Evolutionary conservation across 2,113 vertebrate species (phyloP).

Genomic region (human (Homo sapiens)): GRCh38 chr9:126541001-126541500

Average conservation of each 20-base stretch:
- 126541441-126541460: no score
- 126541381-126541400: background rate
- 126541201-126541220: background rate
- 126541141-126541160: background rate
- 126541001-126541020: background rate
- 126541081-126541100: background rate
- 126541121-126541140: background rate
- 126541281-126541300: background rate
- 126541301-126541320: background rate
- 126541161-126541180: background rate
- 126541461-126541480: no score
- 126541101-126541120: background rate
- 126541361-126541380: background rate
- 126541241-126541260: background rate
- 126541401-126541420: background rate
- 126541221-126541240: background rate
- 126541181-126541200: background rate
- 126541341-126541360: slow-evolving; percentile 6
- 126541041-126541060: background rate
- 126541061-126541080: background rate
- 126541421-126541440: no score
- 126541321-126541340: background rate
- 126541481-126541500: no score
- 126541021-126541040: background rate
- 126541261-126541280: background rate